Evolutionary conservation across 2,113 vertebrate species (phyloP), one percentile per base, ranked within the genome.

Genomic region (Budorcas taxicolor): DNA sequence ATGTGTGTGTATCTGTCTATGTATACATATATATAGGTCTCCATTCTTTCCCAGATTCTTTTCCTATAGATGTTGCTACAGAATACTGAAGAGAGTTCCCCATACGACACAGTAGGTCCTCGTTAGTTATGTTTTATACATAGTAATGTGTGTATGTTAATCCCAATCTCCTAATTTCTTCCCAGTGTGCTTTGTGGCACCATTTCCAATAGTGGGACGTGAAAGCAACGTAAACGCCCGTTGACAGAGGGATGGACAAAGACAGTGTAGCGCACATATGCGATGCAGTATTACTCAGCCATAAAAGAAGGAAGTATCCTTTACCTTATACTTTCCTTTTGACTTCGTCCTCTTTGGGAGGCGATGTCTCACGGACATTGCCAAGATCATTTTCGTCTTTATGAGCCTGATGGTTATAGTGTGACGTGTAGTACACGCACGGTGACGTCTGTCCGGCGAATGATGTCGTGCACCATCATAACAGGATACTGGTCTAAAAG

Each of bases 201-300:
- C 47, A 11, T 50, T 50, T 19, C 29, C 29, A 33, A 11, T 2
- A 33, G 29, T 1, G 4, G 40, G 29, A 11, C 29, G 1, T 33
- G 76, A 17, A 17, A 33, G 29, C 76, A 3, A 12, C 40, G 1
- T 3, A 2, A 19, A 19, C 0, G 9, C 45, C 15, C 2, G 1
- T 6, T 11, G 76, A 17, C 45, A 11, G 64, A 36, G 17, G 64
- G 17, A 4, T 3, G 64, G 64, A 1, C 3, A 12, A 23, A 36
- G 64, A 11, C 9, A 29, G 7, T 6, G 43, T 3, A 9, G 43
- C 7, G 0, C 25, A 2, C 9, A 1, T 1, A 2, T 3, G 2
- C 43, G 0, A 3, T 3, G 45, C 14, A 10, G 15, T 4, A 3
- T 47, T 10, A 1, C 27, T 50, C 76, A 11, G 76, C 29, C 29